These are phyloP conservation scores for Liparis tanakae DNA, from an alignment of 2,797 vertebrate genomes.

Conservation along the genomic window DNA sequence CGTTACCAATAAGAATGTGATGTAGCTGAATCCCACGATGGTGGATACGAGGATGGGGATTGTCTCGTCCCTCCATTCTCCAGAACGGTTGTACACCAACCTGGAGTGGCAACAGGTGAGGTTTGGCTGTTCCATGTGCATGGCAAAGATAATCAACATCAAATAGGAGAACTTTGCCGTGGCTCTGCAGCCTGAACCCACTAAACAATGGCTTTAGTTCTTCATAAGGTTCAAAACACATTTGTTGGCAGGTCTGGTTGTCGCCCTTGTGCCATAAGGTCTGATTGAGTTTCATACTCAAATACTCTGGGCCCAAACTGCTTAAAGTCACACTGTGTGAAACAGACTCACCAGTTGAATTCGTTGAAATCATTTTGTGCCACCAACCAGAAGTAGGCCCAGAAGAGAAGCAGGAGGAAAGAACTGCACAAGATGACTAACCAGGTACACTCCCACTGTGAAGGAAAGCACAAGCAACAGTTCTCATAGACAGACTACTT, in stretches of 20 bases:
- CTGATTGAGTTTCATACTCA: not conserved
- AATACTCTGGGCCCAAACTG: not conserved
- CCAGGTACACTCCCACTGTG: constrained; percentile 95
- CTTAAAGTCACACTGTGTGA: not conserved
- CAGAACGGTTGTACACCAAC: constrained; percentile 94
- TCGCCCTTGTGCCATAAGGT: not conserved
- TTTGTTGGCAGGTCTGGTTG: not conserved
- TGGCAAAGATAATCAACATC: not conserved
- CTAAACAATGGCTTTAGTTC: not conserved
- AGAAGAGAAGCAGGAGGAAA: constrained; percentile 91
- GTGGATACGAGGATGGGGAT: constrained; percentile 90
- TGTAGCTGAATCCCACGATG: constrained; percentile 89
- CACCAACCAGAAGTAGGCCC: constrained; percentile 97
- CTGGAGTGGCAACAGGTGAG: constrained; percentile 69
- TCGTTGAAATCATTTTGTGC: constrained; percentile 97
- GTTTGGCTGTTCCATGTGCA: not conserved
- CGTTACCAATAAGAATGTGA: constrained; percentile 89
- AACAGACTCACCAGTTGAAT: constrained; percentile 92
- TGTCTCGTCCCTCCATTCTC: constrained; percentile 94
- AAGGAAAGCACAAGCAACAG: constrained; percentile 27
- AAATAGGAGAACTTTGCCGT: not conserved
- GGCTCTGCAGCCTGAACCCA: not conserved
- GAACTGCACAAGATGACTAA: constrained; percentile 91
- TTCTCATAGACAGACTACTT: not conserved
- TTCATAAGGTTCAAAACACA: too few species aligned